Evolutionary conservation across 2,113 vertebrate species (phyloP).

Genomic region (Pteropus alecto): DNA sequence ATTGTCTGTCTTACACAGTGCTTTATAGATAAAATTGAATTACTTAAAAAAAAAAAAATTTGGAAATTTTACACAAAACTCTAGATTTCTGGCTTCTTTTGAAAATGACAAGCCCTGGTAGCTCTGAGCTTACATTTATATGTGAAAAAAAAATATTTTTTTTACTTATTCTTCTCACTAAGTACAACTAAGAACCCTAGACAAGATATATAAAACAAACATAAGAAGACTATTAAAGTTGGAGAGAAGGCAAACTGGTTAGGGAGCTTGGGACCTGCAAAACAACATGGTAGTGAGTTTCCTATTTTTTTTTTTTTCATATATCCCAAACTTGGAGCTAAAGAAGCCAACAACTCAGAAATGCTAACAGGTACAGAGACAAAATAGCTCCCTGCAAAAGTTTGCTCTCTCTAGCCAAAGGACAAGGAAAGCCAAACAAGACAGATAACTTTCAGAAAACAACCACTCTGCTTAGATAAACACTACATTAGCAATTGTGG

Average conservation of each 20-base stretch:
- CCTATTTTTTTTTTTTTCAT: not conserved
- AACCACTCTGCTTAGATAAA: not conserved
- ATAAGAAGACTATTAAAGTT: not conserved
- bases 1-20: not conserved
- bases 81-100: not conserved
- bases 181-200: not conserved
- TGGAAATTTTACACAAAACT: slow-evolving; percentile 27
- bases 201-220: not conserved
- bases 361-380: not conserved
- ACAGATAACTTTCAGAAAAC: not conserved
- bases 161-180: not conserved
- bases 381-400: not conserved
- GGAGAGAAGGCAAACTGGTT: not conserved
- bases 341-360: not conserved
- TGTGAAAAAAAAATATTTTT: not conserved
- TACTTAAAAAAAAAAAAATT: not conserved
- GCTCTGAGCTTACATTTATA: not conserved
- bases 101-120: not conserved
- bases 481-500: not conserved
- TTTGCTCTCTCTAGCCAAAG: not conserved
- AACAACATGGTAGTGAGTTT: not conserved
- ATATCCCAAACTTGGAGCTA: not conserved
- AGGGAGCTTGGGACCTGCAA: not conserved
- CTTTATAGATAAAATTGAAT: not conserved
- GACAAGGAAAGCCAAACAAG: not conserved